Evolutionary conservation across 2,888 invertebrate species (phyloP).

Genomic region (Schizaphis graminum): DNA sequence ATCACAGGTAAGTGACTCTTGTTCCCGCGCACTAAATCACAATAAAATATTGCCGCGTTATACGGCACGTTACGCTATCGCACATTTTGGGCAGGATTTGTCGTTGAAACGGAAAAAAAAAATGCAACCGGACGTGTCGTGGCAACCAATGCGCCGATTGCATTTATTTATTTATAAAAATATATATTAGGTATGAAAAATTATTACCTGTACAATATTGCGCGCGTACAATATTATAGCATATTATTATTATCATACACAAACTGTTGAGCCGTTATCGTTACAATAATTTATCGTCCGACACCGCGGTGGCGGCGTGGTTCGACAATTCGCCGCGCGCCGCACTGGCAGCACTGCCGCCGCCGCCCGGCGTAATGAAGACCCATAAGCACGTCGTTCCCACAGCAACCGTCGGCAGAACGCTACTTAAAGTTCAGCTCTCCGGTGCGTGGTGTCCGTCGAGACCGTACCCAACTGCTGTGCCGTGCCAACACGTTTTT

Average conservation of each 20-base stretch:
- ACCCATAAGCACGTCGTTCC: conserved; percentile 58
- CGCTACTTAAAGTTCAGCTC: conserved; percentile 57
- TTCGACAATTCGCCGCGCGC: neutral
- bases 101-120: neutral
- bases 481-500: neutral
- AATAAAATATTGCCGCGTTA: neutral
- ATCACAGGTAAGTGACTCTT: neutral
- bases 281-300: neutral
- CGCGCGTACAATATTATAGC: neutral
- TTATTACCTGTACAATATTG: neutral
- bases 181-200: no score
- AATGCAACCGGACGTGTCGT: neutral
- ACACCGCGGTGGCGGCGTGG: neutral
- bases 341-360: conserved; percentile 4
- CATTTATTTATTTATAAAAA: no score
- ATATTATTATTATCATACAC: neutral
- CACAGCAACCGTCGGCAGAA: conserved; percentile 60
- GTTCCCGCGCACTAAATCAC: neutral
- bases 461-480: neutral
- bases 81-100: neutral
- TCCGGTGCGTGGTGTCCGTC: conserved; percentile 6
- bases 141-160: neutral
- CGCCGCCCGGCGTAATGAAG: conserved; percentile 41
- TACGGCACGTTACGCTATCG: neutral
- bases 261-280: neutral